Evolutionary conservation across 1,140 invertebrate species (phyloP).

Genomic region (Pseudomyrmex sp.): DNA sequence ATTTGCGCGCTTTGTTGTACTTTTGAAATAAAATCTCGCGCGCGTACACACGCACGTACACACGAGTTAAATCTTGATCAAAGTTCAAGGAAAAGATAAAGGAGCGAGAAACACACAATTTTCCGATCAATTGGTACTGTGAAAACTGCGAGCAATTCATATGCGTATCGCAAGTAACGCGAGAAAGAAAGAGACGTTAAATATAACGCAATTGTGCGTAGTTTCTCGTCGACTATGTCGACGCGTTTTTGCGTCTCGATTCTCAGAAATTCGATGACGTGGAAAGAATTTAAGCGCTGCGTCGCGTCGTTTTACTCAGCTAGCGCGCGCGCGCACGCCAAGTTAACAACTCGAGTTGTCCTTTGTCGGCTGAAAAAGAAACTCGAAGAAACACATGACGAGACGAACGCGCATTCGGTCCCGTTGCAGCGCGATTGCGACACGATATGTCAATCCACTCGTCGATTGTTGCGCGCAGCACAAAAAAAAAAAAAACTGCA

Average conservation of each 20-base stretch:
- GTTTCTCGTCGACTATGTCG: not conserved
- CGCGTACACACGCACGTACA: too few species aligned
- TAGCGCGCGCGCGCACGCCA: not conserved
- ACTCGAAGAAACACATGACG: not conserved
- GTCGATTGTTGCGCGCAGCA: too few species aligned
- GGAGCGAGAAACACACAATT: too few species aligned
- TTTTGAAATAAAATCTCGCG: too few species aligned
- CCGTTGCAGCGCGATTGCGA: not conserved
- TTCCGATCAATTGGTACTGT: too few species aligned
- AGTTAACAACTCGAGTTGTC: constrained; percentile 50
- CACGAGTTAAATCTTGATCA: too few species aligned
- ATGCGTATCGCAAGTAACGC: not conserved
- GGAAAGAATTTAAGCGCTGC: constrained; percentile 26
- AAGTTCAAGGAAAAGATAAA: too few species aligned
- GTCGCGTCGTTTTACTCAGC: constrained; percentile 5
- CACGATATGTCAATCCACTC: not conserved
- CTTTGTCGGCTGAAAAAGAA: constrained; percentile 42
- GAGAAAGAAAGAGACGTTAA: not conserved
- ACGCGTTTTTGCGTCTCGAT: not conserved
- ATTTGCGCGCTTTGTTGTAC: too few species aligned
- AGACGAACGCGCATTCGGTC: not conserved
- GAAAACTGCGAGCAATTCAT: too few species aligned
- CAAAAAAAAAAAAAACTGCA: too few species aligned
- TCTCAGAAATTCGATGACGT: constrained; percentile 38
- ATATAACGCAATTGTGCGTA: not conserved